These are phyloP conservation scores for Chaetophractus vellerosus DNA, from an alignment of 2,797 vertebrate genomes.

Conservation along the genomic window DNA sequence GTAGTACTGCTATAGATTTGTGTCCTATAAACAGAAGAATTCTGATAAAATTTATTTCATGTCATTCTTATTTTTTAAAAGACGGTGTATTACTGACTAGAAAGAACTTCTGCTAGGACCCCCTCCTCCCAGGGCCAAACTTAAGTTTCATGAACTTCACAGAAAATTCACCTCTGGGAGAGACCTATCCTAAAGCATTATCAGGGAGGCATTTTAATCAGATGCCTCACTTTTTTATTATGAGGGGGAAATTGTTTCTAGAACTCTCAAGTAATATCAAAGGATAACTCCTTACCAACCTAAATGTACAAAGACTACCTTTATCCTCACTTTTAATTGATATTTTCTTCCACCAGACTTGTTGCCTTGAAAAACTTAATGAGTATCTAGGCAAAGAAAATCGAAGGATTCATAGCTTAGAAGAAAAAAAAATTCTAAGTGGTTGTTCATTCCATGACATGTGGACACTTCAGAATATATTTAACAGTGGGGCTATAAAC, in stretches of 20 bases:
- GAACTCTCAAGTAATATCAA: slow-evolving; percentile 4
- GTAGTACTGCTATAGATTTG: not conserved
- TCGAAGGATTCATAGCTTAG: not conserved
- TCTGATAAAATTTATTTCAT: not conserved
- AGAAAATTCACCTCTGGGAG: not conserved
- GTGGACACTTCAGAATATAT: slow-evolving; percentile 43
- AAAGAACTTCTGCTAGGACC: not conserved
- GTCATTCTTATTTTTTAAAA: not conserved
- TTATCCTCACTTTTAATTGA: not conserved
- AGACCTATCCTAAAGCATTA: not conserved
- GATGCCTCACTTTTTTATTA: not conserved
- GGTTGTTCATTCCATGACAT: not conserved
- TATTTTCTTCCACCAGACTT: slow-evolving; percentile 5
- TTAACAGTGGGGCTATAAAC: not conserved
- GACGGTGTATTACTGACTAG: not conserved
- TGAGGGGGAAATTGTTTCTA: not conserved
- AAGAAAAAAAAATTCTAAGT: not conserved
- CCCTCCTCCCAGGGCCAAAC: not conserved
- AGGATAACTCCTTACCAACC: not conserved
- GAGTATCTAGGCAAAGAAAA: not conserved
- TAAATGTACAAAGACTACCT: not conserved
- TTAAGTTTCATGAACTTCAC: not conserved
- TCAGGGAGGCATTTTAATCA: not conserved
- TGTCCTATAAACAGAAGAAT: not conserved
- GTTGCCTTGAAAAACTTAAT: slow-evolving; percentile 5